phyloP scores from a whole-genome alignment of 2,797 vertebrate genomes.

The Rhynchonycteris naso region DNA sequence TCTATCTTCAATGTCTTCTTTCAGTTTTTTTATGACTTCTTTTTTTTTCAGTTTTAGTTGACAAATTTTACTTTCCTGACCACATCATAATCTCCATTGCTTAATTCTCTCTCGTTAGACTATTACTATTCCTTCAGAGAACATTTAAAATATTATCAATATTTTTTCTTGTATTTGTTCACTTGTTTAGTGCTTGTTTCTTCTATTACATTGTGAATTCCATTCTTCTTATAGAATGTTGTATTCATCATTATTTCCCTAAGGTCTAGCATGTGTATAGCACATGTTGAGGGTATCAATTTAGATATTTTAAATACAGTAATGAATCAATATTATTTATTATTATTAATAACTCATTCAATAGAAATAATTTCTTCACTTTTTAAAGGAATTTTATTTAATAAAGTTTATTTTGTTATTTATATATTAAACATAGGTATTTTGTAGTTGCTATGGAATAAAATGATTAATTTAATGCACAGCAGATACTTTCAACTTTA shows the following conservation, averaged over 20 bases:
- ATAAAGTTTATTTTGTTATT: neutral
- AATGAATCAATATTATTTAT: neutral
- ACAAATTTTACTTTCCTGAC: neutral
- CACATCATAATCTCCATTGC: neutral
- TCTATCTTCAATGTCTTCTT: neutral
- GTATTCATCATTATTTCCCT: neutral
- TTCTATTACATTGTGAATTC: neutral
- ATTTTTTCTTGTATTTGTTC: neutral
- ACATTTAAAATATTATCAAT: neutral
- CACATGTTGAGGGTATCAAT: neutral
- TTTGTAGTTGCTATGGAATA: neutral
- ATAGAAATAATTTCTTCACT: neutral
- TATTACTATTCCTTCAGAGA: neutral
- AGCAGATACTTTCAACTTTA: neutral
- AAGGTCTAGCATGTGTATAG: accelerated
- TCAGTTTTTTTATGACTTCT: neutral
- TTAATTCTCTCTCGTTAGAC: neutral
- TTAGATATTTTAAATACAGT: neutral
- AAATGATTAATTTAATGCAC: neutral
- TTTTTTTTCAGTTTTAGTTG: neutral
- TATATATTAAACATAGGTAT: neutral
- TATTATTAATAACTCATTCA: neutral
- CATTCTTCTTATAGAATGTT: neutral
- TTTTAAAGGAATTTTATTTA: neutral
- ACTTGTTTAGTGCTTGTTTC: neutral